Evolutionary conservation across 2,888 invertebrate genomes (phyloP).

Genomic region (Criorhina ranunculi): DNA sequence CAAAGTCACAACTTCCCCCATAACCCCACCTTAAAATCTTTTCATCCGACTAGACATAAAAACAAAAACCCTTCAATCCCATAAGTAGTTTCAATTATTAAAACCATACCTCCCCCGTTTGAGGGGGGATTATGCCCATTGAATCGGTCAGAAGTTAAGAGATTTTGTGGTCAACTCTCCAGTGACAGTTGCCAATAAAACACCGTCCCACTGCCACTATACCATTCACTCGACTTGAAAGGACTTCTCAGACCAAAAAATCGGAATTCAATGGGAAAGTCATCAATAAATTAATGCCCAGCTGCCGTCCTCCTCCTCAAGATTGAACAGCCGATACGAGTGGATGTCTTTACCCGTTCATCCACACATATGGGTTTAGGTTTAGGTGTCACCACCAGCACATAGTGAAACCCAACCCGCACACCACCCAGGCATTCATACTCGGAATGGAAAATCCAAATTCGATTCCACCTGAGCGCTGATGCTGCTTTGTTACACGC

Average conservation of each 20-base stretch:
- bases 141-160: conserved; percentile 5
- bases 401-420: neutral
- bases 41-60: neutral
- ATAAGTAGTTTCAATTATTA: neutral
- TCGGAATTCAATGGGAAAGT: conserved; percentile 45
- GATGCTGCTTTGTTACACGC: conserved; percentile 47
- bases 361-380: conserved; percentile 50
- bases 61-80: neutral
- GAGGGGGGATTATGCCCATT: neutral
- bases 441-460: conserved; percentile 58
- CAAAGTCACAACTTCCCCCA: too few species aligned
- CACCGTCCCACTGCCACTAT: conserved; percentile 34
- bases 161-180: neutral
- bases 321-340: neutral
- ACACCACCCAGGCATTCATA: conserved; percentile 19
- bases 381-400: conserved; percentile 60
- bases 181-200: conserved; percentile 35
- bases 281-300: conserved; percentile 59
- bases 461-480: conserved; percentile 49
- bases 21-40: too few species aligned
- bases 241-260: conserved; percentile 13
- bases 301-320: neutral
- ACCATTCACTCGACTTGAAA: conserved; percentile 35
- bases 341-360: conserved; percentile 1
- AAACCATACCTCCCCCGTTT: neutral